phyloP scores from a whole-genome alignment of 2,888 invertebrate species.

The Scotopteryx bipunctaria region DNA sequence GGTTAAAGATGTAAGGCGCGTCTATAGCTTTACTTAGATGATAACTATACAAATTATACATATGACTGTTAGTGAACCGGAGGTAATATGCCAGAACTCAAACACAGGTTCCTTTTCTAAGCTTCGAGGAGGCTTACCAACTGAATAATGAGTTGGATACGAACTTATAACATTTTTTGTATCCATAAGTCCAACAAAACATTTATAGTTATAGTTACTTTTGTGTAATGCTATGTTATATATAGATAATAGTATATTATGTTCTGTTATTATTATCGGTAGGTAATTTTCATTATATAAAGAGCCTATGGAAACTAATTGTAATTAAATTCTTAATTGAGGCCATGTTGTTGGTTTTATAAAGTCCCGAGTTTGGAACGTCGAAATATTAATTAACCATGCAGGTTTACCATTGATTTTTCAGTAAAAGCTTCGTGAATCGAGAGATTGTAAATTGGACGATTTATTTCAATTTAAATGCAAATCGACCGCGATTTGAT shows the following conservation, averaged over 20 bases:
- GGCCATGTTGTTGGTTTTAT: not conserved
- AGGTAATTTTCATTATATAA: too few species aligned
- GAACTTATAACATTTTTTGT: not conserved
- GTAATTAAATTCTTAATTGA: too few species aligned
- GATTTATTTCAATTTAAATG: constrained; percentile 17
- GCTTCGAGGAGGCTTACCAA: constrained; percentile 22
- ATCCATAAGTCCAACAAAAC: too few species aligned
- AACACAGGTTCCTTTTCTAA: constrained; percentile 18
- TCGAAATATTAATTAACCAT: constrained; percentile 3
- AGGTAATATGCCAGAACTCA: constrained; percentile 14
- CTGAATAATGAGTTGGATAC: constrained; percentile 27
- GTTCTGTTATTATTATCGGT: too few species aligned
- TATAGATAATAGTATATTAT: too few species aligned
- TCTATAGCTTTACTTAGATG: not conserved
- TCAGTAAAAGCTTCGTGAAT: constrained; percentile 7
- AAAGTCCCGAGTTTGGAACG: constrained; percentile 14
- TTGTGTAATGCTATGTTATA: too few species aligned
- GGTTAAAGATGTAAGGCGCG: constrained; percentile 11
- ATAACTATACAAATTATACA: not conserved
- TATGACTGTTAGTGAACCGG: constrained; percentile 1
- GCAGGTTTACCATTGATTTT: constrained; percentile 6
- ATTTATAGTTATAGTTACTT: too few species aligned
- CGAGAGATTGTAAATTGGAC: constrained; percentile 4
- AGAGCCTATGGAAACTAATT: too few species aligned
- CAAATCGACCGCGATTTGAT: constrained; percentile 13